Conservation (phyloP, 1,140 invertebrate genomes). For the Maconellicoccus hirsutus region DNA sequence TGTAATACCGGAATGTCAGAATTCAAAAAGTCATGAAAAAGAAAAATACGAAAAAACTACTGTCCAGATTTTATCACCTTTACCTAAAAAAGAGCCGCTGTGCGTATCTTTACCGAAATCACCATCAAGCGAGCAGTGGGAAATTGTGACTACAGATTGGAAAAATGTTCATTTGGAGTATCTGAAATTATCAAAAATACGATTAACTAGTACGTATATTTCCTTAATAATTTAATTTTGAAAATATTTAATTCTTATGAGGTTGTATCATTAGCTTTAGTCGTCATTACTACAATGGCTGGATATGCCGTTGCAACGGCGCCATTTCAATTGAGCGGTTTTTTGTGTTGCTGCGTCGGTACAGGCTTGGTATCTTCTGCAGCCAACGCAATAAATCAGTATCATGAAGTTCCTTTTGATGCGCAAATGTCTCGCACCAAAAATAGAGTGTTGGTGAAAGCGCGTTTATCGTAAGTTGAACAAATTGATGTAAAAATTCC, state of each 20-base stretch:
- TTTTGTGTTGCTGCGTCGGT: constrained; percentile 63
- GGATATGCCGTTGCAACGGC: constrained; percentile 88
- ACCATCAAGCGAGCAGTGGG: constrained; percentile 25
- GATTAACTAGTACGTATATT: constrained; percentile 63
- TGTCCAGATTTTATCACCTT: neutral
- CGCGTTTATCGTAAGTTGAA: constrained; percentile 58
- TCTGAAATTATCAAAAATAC: constrained; percentile 75
- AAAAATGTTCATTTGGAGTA: constrained; percentile 55
- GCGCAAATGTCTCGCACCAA: constrained; percentile 98
- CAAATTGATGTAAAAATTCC: neutral
- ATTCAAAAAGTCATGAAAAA: neutral
- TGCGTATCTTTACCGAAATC: neutral
- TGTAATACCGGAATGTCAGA: neutral
- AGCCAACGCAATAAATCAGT: constrained; percentile 93
- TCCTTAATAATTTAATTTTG: neutral
- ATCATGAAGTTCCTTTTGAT: constrained; percentile 95
- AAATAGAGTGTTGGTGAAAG: constrained; percentile 82
- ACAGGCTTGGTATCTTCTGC: constrained; percentile 84
- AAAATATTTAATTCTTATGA: neutral
- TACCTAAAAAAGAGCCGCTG: neutral
- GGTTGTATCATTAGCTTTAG: constrained; percentile 54
- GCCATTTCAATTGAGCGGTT: constrained; percentile 59
- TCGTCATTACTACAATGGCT: constrained; percentile 89
- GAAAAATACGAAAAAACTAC: neutral
- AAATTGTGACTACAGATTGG: constrained; percentile 37